A percentile compares a stretch with the other conserved stretches of the same genome.
Evolutionary conservation across 1,140 invertebrate genomes (phyloP).

Genomic region (Triops cancriformis): DNA sequence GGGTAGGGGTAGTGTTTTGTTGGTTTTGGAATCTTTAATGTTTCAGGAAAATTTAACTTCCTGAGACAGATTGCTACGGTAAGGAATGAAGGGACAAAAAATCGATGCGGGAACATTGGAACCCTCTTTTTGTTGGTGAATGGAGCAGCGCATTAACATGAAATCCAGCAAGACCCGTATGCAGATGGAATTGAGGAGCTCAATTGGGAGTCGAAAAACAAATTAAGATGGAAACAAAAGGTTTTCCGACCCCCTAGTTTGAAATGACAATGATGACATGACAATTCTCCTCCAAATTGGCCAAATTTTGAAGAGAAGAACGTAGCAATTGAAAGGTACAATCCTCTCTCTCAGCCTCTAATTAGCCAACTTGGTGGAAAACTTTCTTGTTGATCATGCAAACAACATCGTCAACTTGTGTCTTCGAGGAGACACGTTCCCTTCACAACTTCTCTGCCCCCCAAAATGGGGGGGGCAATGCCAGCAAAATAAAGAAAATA

Average conservation of each 20-base stretch:
- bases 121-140: too few species aligned
- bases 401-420: not conserved
- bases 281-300: not conserved
- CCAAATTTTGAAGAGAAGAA: not conserved
- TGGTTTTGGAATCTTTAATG: not conserved
- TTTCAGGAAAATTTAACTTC: slow-evolving; percentile 10
- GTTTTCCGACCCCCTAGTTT: not conserved
- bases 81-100: not conserved
- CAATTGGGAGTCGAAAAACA: too few species aligned
- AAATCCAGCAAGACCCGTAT: not conserved
- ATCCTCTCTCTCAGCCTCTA: slow-evolving; percentile 7
- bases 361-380: slow-evolving; percentile 1
- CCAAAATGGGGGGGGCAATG: too few species aligned
- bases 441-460: not conserved
- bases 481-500: too few species aligned
- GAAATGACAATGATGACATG: not conserved
- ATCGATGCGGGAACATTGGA: not conserved
- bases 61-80: slow-evolving; percentile 6
- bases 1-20: not conserved
- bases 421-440: not conserved
- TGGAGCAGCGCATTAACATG: not conserved
- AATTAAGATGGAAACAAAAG: not conserved
- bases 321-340: not conserved
- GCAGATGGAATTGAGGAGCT: not conserved
- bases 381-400: not conserved